Evolutionary conservation across 2,797 vertebrate genomes (phyloP).

Genomic region (Cirrhinus molitorella): DNA sequence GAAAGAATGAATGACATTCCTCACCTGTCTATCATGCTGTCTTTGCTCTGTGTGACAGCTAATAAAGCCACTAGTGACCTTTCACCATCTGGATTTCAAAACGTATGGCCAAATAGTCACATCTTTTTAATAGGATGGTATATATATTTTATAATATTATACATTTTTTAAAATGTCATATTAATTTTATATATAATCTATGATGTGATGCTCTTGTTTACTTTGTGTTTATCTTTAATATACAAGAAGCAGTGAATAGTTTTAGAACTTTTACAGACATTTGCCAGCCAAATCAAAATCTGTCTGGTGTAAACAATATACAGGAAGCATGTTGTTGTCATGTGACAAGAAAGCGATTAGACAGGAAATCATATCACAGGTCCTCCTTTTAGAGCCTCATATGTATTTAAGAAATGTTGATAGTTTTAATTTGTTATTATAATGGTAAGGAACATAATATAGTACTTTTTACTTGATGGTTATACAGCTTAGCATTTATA

Average conservation of each 20-base stretch:
- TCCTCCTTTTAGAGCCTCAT: neutral
- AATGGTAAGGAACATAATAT: neutral
- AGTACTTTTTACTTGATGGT: neutral
- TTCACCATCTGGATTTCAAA: constrained; percentile 1
- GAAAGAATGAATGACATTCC: constrained; percentile 35
- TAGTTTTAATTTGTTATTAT: neutral
- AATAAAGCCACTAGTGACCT: constrained; percentile 4
- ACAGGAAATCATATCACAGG: neutral
- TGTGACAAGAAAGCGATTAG: neutral
- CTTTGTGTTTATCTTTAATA: neutral
- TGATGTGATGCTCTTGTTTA: neutral
- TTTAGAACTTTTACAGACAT: neutral
- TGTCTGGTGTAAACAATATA: neutral
- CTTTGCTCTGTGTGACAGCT: neutral
- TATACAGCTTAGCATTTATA: neutral
- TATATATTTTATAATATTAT: neutral
- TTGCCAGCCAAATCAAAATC: neutral
- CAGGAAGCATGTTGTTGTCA: neutral
- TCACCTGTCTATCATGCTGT: constrained; percentile 35
- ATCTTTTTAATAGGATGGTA: neutral
- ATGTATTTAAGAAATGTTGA: neutral
- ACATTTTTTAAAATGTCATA: neutral
- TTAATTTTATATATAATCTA: neutral
- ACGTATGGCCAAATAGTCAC: neutral
- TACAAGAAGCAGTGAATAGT: neutral